Base-by-base conservation (phyloP, 2,113 vertebrate species). In the Sprattus sprattus region DNA sequence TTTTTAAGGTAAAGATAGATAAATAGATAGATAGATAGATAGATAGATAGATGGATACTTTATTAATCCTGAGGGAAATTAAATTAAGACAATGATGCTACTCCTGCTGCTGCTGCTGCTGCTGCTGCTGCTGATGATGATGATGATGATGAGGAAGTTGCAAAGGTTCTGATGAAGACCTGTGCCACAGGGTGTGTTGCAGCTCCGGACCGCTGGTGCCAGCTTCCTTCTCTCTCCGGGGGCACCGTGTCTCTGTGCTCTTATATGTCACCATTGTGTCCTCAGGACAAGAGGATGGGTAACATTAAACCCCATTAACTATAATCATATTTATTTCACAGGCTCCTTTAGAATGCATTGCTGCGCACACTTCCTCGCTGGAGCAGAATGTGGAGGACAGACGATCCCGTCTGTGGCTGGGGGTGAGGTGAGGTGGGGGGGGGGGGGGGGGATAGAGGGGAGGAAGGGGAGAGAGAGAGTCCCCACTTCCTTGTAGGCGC, bases 301-400 rank as follows among this genome's bases (percentile, higher is more conserved):
- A 95, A 96, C 93, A 92, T 93, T 94, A 96, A 95, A 95, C 95
- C 94, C 94, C 95, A 95, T 95, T 95, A 95, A 94, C 92, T 93
- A 94, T 94, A 93, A 89, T 93, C 93, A 95, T 95, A 95, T 95
- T 95, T 95, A 95, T 96, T 95, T 94, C 94, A 93, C 92, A 94
- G 93, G 91, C 92, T 88, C 86, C 87, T 88, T 85, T 82, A 91
- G 87, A 91, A 92, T 91, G 92, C 91, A 93, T 90, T 90, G 91
- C 87, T 90, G 91, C 88, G 87, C 94, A 93, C 94, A 93, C 92
- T 93, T 94, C 90, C 93, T 93, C 91, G 90, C 92, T 92, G 85
- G 92, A 90, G 91, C 80, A 91, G 90, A 92, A 92, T 84, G 83
- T 88, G 92, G 93, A 82, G 90, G 89, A 91, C 90, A 95, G 92